phyloP scores from a whole-genome alignment of 2,113 vertebrate genomes.

The Dasyprocta punctata region DNA sequence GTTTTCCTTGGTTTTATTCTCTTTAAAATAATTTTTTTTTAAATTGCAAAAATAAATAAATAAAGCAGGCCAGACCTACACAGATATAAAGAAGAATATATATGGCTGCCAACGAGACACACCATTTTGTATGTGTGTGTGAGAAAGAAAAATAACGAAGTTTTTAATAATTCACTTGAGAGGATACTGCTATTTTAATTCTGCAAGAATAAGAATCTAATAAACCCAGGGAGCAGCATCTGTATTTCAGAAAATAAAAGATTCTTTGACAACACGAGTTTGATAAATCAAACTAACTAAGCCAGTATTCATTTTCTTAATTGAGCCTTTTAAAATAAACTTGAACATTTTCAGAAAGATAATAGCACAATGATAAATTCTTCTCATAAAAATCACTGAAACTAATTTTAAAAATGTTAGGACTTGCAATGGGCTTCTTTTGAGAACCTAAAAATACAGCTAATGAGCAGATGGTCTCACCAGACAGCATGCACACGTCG shows the following conservation, averaged over 20 bases:
- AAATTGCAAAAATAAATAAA: too few species aligned
- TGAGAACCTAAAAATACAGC: slow-evolving; percentile 57
- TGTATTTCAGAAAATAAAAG: background rate
- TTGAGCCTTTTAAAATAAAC: slow-evolving; percentile 52
- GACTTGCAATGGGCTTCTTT: slow-evolving; percentile 44
- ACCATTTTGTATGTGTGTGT: background rate
- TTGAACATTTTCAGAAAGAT: slow-evolving; percentile 42
- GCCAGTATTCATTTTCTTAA: slow-evolving; percentile 28
- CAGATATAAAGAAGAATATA: background rate
- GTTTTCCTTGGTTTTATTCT: too few species aligned
- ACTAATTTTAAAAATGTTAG: background rate
- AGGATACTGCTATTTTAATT: background rate
- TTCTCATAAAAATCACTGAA: slow-evolving; percentile 42
- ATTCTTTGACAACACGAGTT: background rate
- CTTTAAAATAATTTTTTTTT: too few species aligned
- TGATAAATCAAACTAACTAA: slow-evolving; percentile 13
- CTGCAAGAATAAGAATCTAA: background rate
- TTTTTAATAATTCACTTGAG: slow-evolving; percentile 23
- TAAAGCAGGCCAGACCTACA: too few species aligned
- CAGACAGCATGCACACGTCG: background rate
- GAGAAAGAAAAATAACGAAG: background rate
- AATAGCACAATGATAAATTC: slow-evolving; percentile 20
- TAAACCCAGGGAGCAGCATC: background rate
- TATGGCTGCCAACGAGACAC: background rate
- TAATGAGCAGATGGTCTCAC: slow-evolving; percentile 59